A percentile compares a stretch with the other conserved stretches of the same genome.
Conservation (phyloP, 2,797 vertebrate genomes). For the Nyctibius grandis region DNA sequence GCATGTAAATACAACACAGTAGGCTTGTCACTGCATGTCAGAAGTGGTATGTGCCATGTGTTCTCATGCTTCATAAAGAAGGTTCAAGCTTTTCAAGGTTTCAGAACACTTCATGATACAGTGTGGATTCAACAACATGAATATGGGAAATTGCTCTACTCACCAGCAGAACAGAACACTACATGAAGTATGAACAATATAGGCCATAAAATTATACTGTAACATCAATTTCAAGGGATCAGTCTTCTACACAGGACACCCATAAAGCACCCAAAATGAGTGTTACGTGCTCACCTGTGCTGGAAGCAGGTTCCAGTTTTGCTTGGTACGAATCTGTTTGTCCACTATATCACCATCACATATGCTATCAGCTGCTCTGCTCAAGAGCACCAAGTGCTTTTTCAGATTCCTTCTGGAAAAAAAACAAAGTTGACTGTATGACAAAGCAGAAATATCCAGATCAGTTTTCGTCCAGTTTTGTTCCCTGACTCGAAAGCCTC, state of each 20-base stretch:
- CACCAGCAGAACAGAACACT: background rate
- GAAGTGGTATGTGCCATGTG: rapidly evolving
- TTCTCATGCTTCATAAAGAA: background rate
- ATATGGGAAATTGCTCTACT: background rate
- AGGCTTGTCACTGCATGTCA: background rate
- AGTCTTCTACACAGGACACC: background rate
- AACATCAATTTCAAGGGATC: background rate
- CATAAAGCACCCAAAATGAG: background rate
- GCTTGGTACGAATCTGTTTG: slow-evolving; percentile 86
- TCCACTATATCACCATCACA: slow-evolving; percentile 95
- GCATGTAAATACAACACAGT: background rate
- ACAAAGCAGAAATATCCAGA: background rate
- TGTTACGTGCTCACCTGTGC: slow-evolving; percentile 81
- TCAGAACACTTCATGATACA: background rate
- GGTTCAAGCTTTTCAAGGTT: background rate
- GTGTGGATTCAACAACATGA: background rate
- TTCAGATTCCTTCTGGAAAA: slow-evolving; percentile 82
- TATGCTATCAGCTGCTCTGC: slow-evolving; percentile 94
- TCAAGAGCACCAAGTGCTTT: slow-evolving; percentile 91
- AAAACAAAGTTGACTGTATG: background rate
- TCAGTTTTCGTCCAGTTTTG: background rate
- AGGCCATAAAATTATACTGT: background rate
- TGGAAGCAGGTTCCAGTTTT: slow-evolving; percentile 94
- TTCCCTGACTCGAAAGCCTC: rapidly evolving
- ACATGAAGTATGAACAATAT: background rate